Evolutionary conservation across 2,888 invertebrate genomes (phyloP), one percentile per base, ranked within the genome.

Genomic region (Nymphalis urticae): DNA sequence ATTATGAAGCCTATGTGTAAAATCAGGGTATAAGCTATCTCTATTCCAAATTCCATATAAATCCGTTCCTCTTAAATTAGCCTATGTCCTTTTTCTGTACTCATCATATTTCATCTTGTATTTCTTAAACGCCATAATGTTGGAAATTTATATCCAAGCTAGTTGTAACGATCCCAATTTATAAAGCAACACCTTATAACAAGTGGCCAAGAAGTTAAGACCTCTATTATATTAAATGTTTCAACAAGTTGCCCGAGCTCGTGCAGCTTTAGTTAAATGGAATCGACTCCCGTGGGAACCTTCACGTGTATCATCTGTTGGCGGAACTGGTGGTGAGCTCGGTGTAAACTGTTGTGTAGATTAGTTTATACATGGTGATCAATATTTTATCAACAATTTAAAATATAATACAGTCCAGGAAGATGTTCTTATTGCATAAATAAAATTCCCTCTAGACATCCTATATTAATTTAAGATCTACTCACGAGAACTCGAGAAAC

Each of bases 211-310:
- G 61, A 61, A 65, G 56, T 65, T 62, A 61, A 62, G 56, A 61
- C 56, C 48, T 61, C 68, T 69, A 69, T 69, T 69, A 69, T 65
- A 64, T 64, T 69, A 69, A 69, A 65, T 65, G 64, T 69, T 69
- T 69, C 65, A 69, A 69, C 69, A 69, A 69, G 69, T 69, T 58
- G 61, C 68, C 53, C 61, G 53, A 48, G 54, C 50, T 62, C 65
- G 42, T 61, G 62, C 70, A 70, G 66, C 54, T 70, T 70, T 66
- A 70, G 70, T 66, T 70, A 70, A 66, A 66, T 64, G 64, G 66
- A 60, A 60, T 70, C 66, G 27, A 61, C 60, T 64, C 70, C 62
- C 66, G 66, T 42, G 63, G 70, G 70, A 61, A 56, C 51, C 48
- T 66, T 70, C 70, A 56, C 54, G 69, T 48, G 64, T 65, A 64